Percentiles rank a stretch among this genome's conserved stretches.
phyloP scores from a whole-genome alignment of 2,797 vertebrate species.

The Halcyon smyrnensis region DNA sequence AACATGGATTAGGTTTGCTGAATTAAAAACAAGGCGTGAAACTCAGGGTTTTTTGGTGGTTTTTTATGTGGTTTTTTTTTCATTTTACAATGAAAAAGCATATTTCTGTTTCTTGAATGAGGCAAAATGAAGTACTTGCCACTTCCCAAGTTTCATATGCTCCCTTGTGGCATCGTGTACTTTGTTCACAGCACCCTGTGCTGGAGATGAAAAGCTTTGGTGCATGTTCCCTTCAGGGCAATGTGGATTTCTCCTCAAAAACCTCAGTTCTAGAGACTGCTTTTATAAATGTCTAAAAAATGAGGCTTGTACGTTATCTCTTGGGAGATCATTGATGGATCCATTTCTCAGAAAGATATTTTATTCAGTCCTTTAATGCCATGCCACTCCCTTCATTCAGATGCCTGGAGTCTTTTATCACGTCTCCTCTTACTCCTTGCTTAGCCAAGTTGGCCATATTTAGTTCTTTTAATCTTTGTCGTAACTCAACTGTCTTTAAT shows the following conservation, averaged over 20 bases:
- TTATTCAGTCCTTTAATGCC: conserved; percentile 69
- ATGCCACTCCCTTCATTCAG: conserved; percentile 60
- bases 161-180: background rate
- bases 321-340: conserved; percentile 67
- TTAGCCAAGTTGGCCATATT: conserved; percentile 65
- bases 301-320: conserved; percentile 61
- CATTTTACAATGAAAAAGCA: background rate
- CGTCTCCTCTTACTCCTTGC: conserved; percentile 55
- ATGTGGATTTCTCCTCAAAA: conserved; percentile 49
- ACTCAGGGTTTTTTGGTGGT: background rate
- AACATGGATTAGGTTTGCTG: background rate
- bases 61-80: background rate
- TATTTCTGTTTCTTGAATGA: background rate
- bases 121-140: background rate
- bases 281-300: conserved; percentile 58
- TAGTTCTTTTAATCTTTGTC: conserved; percentile 68
- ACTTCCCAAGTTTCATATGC: background rate
- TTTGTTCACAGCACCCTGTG: background rate
- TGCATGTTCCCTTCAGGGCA: background rate
- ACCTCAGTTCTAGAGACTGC: background rate
- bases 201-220: conserved; percentile 14
- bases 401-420: conserved; percentile 68
- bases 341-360: conserved; percentile 67
- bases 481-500: conserved; percentile 65
- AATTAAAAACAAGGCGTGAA: background rate